Conservation (phyloP, 2,888 invertebrate genomes). For the Onthophagus sagittarius region DNA sequence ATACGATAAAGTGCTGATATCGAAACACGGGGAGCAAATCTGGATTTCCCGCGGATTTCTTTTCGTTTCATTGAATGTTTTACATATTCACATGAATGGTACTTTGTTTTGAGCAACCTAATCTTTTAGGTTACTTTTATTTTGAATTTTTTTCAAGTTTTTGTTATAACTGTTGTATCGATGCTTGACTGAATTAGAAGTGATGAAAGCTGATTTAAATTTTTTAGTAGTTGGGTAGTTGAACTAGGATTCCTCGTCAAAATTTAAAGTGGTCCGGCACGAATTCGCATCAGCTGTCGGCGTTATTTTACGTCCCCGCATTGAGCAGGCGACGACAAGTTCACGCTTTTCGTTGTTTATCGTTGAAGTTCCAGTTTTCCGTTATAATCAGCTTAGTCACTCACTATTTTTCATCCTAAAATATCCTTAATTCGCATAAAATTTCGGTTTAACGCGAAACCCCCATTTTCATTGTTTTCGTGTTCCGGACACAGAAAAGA, state of each 20-base stretch:
- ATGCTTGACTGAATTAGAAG: no score
- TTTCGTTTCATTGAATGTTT: neutral
- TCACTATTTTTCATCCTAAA: neutral
- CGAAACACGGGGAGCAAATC: neutral
- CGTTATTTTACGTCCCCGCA: neutral
- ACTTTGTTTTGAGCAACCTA: no score
- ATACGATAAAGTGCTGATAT: neutral
- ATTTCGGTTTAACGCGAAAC: neutral
- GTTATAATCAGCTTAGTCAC: neutral
- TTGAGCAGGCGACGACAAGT: neutral
- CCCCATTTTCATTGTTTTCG: no score
- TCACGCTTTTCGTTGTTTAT: neutral
- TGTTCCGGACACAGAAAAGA: neutral
- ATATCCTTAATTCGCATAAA: neutral
- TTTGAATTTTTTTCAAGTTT: no score
- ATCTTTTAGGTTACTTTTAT: no score
- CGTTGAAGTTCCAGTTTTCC: neutral
- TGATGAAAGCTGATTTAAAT: neutral
- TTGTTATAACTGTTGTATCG: no score
- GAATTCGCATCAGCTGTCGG: neutral
- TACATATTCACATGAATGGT: neutral
- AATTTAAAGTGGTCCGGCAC: neutral
- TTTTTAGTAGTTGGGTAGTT: neutral
- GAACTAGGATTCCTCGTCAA: neutral
- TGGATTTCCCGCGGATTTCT: neutral